Evolutionary conservation across 2,888 invertebrate species (phyloP), one percentile per base, ranked within the genome.

Genomic region (Hypsopygia costalis): DNA sequence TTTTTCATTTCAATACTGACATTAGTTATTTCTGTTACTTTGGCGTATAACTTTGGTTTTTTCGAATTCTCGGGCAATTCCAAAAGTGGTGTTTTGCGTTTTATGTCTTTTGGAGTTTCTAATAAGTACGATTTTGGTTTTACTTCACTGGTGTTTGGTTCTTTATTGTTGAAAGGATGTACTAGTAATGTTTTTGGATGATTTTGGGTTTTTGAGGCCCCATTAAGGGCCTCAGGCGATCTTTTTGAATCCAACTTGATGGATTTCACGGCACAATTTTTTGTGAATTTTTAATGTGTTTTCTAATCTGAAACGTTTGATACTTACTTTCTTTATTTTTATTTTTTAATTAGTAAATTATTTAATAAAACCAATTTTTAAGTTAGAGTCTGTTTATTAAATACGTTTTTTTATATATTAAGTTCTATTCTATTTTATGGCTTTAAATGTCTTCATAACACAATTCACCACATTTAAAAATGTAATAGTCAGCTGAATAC

Each of bases 231-330:
- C 86, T 71, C 76, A 30, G 47, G 8, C 38, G 41, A 28, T 4
- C 62, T 61, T 66, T 43, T 60, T 55, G 79, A 44, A 86, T 81
- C 87, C 87, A 87, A 86, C 77, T 76, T 87, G 87, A 67, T 51
- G 11, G 63, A 40, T 62, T 81, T 61, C 40, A 35, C n/a, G n/a
- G n/a, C n/a, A n/a, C n/a, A n/a, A n/a, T n/a, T n/a, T n/a, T n/a
- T n/a, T n/a, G n/a, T n/a, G n/a, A n/a, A n/a, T n/a, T n/a, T n/a
- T n/a, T n/a, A n/a, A n/a, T n/a, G n/a, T n/a, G n/a, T n/a, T n/a
- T n/a, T n/a, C n/a, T n/a, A n/a, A n/a, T n/a, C n/a, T n/a, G n/a
- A n/a, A n/a, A n/a, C n/a, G n/a, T n/a, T n/a, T n/a, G n/a, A n/a
- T n/a, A n/a, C n/a, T n/a, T n/a, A n/a, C n/a, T n/a, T n/a, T n/a